Evolutionary conservation across 2,888 invertebrate species (phyloP), one percentile per base, ranked within the genome.

Genomic region (Acrobasis suavella): DNA sequence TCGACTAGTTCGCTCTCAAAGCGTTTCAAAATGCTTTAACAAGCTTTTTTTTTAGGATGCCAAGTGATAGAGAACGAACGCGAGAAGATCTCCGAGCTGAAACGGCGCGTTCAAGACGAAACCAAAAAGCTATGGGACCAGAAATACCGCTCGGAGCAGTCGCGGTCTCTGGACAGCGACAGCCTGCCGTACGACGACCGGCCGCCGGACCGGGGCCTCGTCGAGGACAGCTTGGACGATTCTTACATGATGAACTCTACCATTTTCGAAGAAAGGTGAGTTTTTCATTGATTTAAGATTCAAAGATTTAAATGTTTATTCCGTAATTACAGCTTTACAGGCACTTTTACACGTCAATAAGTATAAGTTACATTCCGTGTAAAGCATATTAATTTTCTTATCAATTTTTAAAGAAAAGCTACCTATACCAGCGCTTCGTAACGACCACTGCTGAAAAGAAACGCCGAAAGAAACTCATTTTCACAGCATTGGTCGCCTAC

Each of bases 61-160:
- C 96, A 96, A 93, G 96, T 98, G 67, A 97, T 98, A 76, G 97
- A 98, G 80, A 96, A 98, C 80, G 98, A 98, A 85, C 93, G 97
- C 50, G 95, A 97, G 72, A 95, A 98, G 75, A 97, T 98, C 71
- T 94, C 95, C 65, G 97, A 97, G 76, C 86, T 98, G 62, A 97
- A 98, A 78, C 94, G 96, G 71, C 93, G 96, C 56, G 97, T 96
- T 0, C 97, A 98, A 77, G 96, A 97, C 81, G 98, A 98, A 86
- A 98, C 97, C 3, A 95, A 96, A 69, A 96, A 96, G 17, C 95
- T 97, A 71, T 98, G 98, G 97, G 97, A 97, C 72, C 87, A 89
- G 65, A 85, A 86, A 61, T 78, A 69, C 64, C 72, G 76, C 38
- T 67, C 69, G 15, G 78, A 82, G 39, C 83, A 82, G 51, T 76